These are phyloP conservation scores for Syrphus vitripennis DNA, from an alignment of 2,888 invertebrate species.

Conservation along the genomic window DNA sequence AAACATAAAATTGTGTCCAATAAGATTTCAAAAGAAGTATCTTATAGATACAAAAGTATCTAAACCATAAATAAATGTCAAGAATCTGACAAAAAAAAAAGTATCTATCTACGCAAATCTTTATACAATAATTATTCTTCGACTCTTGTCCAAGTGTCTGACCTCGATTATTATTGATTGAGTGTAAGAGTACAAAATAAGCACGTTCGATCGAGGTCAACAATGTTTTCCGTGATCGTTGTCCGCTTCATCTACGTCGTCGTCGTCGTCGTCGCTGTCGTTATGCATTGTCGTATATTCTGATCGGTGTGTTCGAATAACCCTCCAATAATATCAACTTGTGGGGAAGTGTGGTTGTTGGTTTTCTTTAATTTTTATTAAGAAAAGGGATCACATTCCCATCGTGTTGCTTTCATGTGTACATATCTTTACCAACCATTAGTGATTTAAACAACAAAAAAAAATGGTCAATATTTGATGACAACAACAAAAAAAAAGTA, in stretches of 20 bases:
- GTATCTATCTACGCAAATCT: neutral
- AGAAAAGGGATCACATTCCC: slow-evolving; percentile 61
- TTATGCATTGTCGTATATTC: neutral
- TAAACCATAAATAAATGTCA: neutral
- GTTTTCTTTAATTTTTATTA: slow-evolving; percentile 50
- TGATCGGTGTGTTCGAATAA: slow-evolving; percentile 4
- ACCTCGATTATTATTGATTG: slow-evolving; percentile 58
- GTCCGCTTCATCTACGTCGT: neutral
- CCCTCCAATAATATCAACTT: neutral
- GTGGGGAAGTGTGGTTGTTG: slow-evolving; percentile 62
- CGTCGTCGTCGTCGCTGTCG: neutral
- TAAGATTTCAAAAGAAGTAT: neutral
- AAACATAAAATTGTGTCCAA: neutral
- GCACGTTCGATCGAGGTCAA: slow-evolving; percentile 67
- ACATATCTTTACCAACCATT: slow-evolving; percentile 11
- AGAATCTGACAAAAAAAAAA: neutral
- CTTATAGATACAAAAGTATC: neutral
- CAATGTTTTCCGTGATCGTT: slow-evolving; percentile 64
- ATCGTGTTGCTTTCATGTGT: slow-evolving; percentile 6
- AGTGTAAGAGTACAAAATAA: slow-evolving; percentile 35
- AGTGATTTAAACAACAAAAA: slow-evolving; percentile 19
- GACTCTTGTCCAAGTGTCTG: slow-evolving; percentile 44
- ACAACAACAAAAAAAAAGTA: slow-evolving; percentile 27
- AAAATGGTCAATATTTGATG: slow-evolving; percentile 49
- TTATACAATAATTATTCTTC: neutral